These are phyloP conservation scores for Eremophila alpestris DNA, from an alignment of 2,797 vertebrate species.

Conservation along the genomic window DNA sequence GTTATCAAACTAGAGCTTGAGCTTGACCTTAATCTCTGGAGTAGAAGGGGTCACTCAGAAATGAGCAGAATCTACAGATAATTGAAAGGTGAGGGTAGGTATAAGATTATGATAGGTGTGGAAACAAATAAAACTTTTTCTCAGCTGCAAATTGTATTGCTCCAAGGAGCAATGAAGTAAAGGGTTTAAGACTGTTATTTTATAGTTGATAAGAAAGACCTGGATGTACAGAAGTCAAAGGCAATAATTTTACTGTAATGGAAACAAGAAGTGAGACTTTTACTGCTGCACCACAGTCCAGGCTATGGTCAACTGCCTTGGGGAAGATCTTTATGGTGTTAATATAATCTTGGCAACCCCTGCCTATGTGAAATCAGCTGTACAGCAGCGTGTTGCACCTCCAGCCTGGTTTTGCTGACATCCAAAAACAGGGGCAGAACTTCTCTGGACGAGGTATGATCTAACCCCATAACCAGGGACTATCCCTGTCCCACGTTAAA, in stretches of 20 bases:
- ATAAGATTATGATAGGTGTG: not conserved
- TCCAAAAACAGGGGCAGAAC: not conserved
- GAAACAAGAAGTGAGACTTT: not conserved
- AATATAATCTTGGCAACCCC: not conserved
- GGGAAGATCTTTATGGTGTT: not conserved
- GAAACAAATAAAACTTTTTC: not conserved
- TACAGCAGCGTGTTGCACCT: accelerated
- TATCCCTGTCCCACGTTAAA: not conserved
- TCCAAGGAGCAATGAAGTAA: not conserved
- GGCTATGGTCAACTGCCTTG: not conserved
- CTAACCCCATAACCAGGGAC: not conserved
- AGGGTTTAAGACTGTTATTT: not conserved
- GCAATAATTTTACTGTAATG: not conserved
- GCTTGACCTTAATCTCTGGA: not conserved
- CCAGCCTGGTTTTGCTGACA: not conserved
- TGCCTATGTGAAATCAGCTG: not conserved
- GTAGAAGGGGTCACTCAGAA: not conserved
- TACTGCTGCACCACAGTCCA: not conserved
- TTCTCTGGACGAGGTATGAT: not conserved
- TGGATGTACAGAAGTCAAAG: not conserved
- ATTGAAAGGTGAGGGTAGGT: not conserved
- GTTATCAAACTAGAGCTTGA: not conserved
- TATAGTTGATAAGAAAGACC: not conserved
- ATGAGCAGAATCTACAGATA: not conserved
- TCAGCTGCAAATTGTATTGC: not conserved